phyloP scores from a whole-genome alignment of 2,888 invertebrate genomes.

The Pandemis corylana region DNA sequence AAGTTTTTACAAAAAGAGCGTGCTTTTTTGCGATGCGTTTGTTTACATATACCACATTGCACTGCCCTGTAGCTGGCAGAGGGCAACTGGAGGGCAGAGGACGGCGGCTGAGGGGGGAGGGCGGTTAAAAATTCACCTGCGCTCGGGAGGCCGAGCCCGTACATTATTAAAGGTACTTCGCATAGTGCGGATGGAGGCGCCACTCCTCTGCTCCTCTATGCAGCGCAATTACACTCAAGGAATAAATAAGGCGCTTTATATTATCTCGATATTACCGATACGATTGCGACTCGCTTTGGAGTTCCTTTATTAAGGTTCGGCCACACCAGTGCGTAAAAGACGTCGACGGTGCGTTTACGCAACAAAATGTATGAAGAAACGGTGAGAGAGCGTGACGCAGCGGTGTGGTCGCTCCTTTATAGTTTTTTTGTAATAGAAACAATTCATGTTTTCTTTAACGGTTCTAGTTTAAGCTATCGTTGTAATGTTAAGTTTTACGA shows the following conservation, averaged over 20 bases:
- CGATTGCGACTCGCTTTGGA: not conserved
- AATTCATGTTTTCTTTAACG: too few species aligned
- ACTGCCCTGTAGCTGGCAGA: not conserved
- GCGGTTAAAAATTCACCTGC: constrained; percentile 29
- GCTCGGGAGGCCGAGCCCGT: not conserved
- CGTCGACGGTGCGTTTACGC: too few species aligned
- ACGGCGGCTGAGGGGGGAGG: not conserved
- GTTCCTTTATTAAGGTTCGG: not conserved
- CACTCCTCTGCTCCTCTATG: not conserved
- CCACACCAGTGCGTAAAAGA: too few species aligned
- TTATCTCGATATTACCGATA: not conserved
- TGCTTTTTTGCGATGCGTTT: not conserved
- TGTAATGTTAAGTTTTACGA: too few species aligned
- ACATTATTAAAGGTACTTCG: constrained; percentile 13
- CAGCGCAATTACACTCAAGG: not conserved
- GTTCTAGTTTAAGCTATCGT: too few species aligned
- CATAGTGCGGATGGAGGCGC: not conserved
- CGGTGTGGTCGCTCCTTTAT: too few species aligned
- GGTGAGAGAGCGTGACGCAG: too few species aligned
- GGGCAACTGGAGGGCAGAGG: constrained; percentile 19
- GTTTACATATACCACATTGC: not conserved
- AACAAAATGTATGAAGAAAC: too few species aligned
- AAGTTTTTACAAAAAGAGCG: too few species aligned
- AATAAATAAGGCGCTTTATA: not conserved
- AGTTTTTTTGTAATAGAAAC: too few species aligned